Base-by-base conservation (phyloP, 2,888 invertebrate species). In the Ganaspis brasiliensis region DNA sequence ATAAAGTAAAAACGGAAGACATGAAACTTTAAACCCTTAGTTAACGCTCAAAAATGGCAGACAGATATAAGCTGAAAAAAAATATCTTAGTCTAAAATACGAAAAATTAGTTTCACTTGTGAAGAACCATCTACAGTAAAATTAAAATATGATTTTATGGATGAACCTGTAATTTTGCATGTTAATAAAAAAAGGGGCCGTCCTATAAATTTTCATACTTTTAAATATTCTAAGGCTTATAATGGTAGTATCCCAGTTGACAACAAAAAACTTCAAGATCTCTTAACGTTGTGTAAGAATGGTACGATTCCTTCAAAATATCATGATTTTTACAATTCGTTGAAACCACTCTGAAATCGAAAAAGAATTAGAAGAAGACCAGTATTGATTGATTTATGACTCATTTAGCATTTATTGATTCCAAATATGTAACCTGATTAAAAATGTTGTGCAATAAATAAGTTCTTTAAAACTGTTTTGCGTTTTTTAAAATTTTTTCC, bases 191-290 rank as follows among this genome's bases (percentile, higher is more conserved):
- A 21, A 10, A 55, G 10, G 19, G 55, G 21, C 2, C 55, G 21
- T 8, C 55, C 55, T 21, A 8, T 21, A 19, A 55, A 55, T 21
- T 21, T 55, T 55, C 2, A 19, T 8, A 55, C 55, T 8, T 55
- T 19, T 10, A 21, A 55, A 21, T 55, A 6, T 19, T 10, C 19
- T 21, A 19, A 21, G 10, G 55, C 55, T 6, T 55, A 55, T 19
- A 21, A 16, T 8, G 21, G 19, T 55, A 2, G 19, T 16, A 31
- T 31, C 26, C 57, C 26, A 6, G n/a, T 59, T 1, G 31, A 59
- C 4, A 59, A 59, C n/a, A n/a, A 26, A n/a, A 59, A 59, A 59
- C 57, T 59, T 8, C 4, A 59, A 31, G 31, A 59, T n/a, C n/a
- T n/a, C n/a, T n/a, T n/a, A n/a, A n/a, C n/a, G n/a, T n/a, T n/a